Evolutionary conservation across 2,113 vertebrate species (phyloP).

Genomic region (Menidia beryllina): DNA sequence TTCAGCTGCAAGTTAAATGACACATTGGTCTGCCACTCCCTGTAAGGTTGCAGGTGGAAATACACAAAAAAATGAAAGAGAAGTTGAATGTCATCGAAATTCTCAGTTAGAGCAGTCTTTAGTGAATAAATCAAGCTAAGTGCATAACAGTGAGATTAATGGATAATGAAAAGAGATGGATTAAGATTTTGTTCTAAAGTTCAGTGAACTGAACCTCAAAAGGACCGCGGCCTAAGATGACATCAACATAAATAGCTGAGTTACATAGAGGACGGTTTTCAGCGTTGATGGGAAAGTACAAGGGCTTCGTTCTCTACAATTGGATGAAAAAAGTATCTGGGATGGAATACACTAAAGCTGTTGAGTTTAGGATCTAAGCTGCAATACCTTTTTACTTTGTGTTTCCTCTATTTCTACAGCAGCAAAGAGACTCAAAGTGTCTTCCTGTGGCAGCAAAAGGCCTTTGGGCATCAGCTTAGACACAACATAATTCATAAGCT

Average conservation of each 20-base stretch:
- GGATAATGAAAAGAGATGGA: neutral
- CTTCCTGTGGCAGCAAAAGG: neutral
- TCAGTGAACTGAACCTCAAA: neutral
- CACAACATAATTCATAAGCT: conserved; percentile 26
- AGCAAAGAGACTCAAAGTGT: conserved; percentile 33
- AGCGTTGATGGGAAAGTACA: neutral
- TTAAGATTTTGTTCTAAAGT: neutral
- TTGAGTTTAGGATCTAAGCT: conserved; percentile 36
- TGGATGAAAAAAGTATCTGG: conserved; percentile 20
- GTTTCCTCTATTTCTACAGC: conserved; percentile 9
- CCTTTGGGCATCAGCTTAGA: conserved; percentile 12
- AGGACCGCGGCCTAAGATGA: neutral
- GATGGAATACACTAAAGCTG: conserved; percentile 40
- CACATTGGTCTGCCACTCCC: conserved; percentile 35
- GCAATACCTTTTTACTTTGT: conserved; percentile 11
- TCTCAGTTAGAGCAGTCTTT: neutral
- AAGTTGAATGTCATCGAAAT: neutral
- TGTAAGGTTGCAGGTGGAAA: conserved; percentile 28
- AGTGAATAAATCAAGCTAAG: neutral
- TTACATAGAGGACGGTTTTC: too few relatives aligned
- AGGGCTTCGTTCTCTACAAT: conserved; percentile 9
- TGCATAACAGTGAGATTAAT: neutral
- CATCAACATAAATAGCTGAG: too few relatives aligned
- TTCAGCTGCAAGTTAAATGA: conserved; percentile 61
- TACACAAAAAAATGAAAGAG: conserved; percentile 33